Evolutionary conservation across 2,888 invertebrate genomes (phyloP).

Genomic region (Catotricha subobsoleta): DNA sequence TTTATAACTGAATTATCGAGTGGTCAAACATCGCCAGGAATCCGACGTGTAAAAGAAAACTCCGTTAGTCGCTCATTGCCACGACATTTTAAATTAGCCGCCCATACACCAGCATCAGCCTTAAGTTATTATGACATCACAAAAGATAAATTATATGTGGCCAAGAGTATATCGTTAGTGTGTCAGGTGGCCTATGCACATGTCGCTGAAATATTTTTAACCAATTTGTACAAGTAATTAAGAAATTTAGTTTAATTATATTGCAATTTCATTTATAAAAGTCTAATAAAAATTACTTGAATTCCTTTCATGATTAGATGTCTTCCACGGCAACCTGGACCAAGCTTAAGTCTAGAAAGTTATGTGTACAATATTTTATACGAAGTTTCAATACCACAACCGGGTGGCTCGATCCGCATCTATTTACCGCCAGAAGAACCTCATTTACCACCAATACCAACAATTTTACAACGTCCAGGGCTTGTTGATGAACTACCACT

Average conservation of each 20-base stretch:
- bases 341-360: slow-evolving; percentile 70
- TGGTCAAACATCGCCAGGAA: slow-evolving; percentile 47
- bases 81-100: slow-evolving; percentile 70
- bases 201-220: slow-evolving; percentile 70
- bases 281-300: neutral
- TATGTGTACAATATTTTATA: slow-evolving; percentile 90
- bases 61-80: slow-evolving; percentile 72
- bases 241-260: slow-evolving; percentile 18
- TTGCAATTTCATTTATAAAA: slow-evolving; percentile 3
- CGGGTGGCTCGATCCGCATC: slow-evolving; percentile 71
- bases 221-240: slow-evolving; percentile 73
- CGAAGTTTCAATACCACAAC: slow-evolving; percentile 78
- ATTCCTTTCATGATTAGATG: slow-evolving; percentile 34
- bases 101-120: slow-evolving; percentile 56
- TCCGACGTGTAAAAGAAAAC: slow-evolving; percentile 43
- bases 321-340: slow-evolving; percentile 57
- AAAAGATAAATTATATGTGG: slow-evolving; percentile 87
- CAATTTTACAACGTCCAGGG: slow-evolving; percentile 58
- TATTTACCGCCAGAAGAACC: slow-evolving; percentile 54
- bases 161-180: slow-evolving; percentile 86
- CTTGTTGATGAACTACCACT: slow-evolving; percentile 74
- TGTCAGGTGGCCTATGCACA: slow-evolving; percentile 81
- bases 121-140: slow-evolving; percentile 80
- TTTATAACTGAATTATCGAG: slow-evolving; percentile 77
- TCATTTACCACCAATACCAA: slow-evolving; percentile 43